A percentile compares a stretch with the other conserved stretches of the same genome.
phyloP scores from a whole-genome alignment of 2,113 vertebrate species.

The Pachypanchax playfairii region DNA sequence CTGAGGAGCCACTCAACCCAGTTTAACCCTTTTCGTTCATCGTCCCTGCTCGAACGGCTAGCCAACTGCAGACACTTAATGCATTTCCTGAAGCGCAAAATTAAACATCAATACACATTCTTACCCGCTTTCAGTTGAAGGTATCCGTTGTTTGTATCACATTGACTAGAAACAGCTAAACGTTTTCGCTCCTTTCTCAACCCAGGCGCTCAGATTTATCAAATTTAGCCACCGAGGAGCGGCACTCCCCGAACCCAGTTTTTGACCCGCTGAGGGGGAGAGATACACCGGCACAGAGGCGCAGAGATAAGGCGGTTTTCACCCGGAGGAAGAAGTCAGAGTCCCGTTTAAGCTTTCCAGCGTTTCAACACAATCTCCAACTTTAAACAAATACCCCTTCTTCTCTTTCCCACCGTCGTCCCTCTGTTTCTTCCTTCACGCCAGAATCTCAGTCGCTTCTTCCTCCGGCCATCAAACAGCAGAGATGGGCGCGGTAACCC shows the following conservation, averaged over 20 bases:
- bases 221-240: conserved; percentile 76
- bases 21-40: conserved; percentile 54
- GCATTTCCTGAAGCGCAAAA: conserved; percentile 42
- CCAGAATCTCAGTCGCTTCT: conserved; percentile 78
- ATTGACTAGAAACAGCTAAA: conserved; percentile 78
- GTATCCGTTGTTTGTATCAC: conserved; percentile 78
- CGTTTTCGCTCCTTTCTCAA: conserved; percentile 67
- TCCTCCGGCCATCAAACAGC: conserved; percentile 85
- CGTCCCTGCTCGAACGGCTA: conserved; percentile 32
- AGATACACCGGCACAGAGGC: conserved; percentile 77
- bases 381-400: conserved; percentile 60
- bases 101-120: conserved; percentile 20
- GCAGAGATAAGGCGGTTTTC: conserved; percentile 65
- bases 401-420: conserved; percentile 72
- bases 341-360: conserved; percentile 46
- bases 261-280: conserved; percentile 74
- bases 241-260: conserved; percentile 84
- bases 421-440: conserved; percentile 73
- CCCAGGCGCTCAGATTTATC: conserved; percentile 71
- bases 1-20: conserved; percentile 50
- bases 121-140: conserved; percentile 80
- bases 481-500: conserved; percentile 88
- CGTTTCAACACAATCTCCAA: conserved; percentile 51
- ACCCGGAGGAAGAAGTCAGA: conserved; percentile 49
- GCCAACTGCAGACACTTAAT: conserved; percentile 31